phyloP scores from a whole-genome alignment of 1,140 invertebrate species.

The Euglossa dilemma region DNA sequence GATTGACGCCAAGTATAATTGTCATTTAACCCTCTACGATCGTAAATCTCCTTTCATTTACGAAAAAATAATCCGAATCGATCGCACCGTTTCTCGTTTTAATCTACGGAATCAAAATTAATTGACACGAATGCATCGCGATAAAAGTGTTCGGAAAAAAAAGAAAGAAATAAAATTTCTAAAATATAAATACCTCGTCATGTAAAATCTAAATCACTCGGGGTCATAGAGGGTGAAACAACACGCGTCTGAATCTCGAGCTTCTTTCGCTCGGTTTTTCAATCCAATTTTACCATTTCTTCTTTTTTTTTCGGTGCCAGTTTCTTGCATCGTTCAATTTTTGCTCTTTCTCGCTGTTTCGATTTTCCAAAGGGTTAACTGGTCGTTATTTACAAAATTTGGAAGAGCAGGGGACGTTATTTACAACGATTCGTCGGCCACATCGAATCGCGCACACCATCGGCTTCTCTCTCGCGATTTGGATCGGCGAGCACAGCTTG shows the following conservation, averaged over 20 bases:
- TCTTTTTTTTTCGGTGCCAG: neutral
- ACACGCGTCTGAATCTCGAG: no score
- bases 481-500: conserved; percentile 60
- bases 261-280: neutral
- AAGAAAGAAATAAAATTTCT: no score
- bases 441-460: conserved; percentile 30
- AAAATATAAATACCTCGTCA: no score
- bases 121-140: no score
- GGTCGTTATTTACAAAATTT: conserved; percentile 55
- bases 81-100: no score
- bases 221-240: no score
- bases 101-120: no score
- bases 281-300: neutral
- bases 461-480: conserved; percentile 49
- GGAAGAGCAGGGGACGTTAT: conserved; percentile 27
- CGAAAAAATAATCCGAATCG: no score
- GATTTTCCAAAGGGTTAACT: neutral
- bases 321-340: neutral
- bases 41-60: no score
- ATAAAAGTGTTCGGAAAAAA: no score
- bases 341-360: neutral
- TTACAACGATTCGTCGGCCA: conserved; percentile 31
- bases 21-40: no score
- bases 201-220: no score
- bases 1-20: neutral